Evolutionary conservation across 2,888 invertebrate species (phyloP).

Genomic region (Pasiphila rectangulata): DNA sequence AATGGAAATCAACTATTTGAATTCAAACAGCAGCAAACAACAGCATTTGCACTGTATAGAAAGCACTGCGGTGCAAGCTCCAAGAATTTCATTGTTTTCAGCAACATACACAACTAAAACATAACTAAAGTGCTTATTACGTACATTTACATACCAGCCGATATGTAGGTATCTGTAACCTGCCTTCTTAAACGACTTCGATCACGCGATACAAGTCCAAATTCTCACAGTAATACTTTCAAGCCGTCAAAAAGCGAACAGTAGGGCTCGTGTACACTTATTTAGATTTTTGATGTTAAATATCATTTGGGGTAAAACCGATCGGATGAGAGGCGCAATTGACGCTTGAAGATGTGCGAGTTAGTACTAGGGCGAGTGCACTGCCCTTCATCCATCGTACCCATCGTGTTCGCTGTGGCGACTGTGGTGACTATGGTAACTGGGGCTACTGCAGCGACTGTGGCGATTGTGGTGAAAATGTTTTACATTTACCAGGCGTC

Average conservation of each 20-base stretch:
- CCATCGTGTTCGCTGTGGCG: no score
- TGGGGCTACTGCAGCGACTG: no score
- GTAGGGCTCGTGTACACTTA: background rate
- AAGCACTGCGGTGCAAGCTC: conserved; percentile 25
- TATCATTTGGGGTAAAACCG: no score
- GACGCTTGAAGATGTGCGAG: no score
- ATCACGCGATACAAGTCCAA: conserved; percentile 62
- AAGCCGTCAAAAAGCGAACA: conserved; percentile 24
- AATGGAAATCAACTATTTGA: background rate
- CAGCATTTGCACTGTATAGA: conserved; percentile 17
- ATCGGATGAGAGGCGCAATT: no score
- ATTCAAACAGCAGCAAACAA: background rate
- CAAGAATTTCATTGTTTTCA: conserved; percentile 34
- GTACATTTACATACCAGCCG: conserved; percentile 35
- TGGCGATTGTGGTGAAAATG: no score
- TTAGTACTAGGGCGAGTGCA: no score
- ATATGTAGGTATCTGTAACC: conserved; percentile 33
- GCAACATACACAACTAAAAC: conserved; percentile 41
- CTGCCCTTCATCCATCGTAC: no score
- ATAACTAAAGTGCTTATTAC: conserved; percentile 51
- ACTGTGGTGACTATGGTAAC: no score
- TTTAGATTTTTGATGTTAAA: no score
- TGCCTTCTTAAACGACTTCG: conserved; percentile 55
- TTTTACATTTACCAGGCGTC: no score
- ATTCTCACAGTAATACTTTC: conserved; percentile 34